Base-by-base conservation (phyloP, 2,888 invertebrate species). In the Diarsia dahlii region DNA sequence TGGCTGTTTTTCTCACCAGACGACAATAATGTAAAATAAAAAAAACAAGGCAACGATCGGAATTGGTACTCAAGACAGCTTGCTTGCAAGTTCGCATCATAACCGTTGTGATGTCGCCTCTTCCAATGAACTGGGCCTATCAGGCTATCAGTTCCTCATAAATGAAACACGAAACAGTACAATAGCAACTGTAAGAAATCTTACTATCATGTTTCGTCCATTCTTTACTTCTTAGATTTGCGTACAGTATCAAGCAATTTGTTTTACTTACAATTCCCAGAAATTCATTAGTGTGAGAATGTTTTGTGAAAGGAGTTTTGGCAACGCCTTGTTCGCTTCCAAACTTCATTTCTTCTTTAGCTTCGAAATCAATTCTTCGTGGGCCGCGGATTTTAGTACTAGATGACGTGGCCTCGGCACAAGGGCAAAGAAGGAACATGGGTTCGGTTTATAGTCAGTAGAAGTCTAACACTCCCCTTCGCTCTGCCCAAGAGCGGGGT, bases 171-270 rank as follows among this genome's bases (percentile, higher is more conserved):
- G 48, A 58, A 8, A 50, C 63, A 28, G 28, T 28, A 5, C 15
- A 23, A 74, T 23, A 23, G 48, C 0, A 2, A 28, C 12, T 75
- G 23, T 8, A 34, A 28, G 28, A 28, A n/a, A 12, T 9, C 54
- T 15, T 46, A 28, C n/a, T 66, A 63, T 76, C 34, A 28, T n/a
- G 15, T 82, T 56, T 20, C 48, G 39, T 15, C 3, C 52, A 64
- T 80, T 71, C 20, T 63, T 71, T 13, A 13, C 1, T 80, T 82
- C 78, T 58, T n/a, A 54, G 82, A 77, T 58, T 64, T 54, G 3
- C 18, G 9, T 39, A 1, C 23, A 39, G 28, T 28, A 28, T 28
- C 28, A 28, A 28, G 39, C 15, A n/a, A 8, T 48, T 39, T 39
- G 4, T 13, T 39, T 28, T 13, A 28, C 46, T 39, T 9, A 23